Evolutionary conservation across 2,888 invertebrate species (phyloP).

Genomic region (Pycnomerus fuliginosus): DNA sequence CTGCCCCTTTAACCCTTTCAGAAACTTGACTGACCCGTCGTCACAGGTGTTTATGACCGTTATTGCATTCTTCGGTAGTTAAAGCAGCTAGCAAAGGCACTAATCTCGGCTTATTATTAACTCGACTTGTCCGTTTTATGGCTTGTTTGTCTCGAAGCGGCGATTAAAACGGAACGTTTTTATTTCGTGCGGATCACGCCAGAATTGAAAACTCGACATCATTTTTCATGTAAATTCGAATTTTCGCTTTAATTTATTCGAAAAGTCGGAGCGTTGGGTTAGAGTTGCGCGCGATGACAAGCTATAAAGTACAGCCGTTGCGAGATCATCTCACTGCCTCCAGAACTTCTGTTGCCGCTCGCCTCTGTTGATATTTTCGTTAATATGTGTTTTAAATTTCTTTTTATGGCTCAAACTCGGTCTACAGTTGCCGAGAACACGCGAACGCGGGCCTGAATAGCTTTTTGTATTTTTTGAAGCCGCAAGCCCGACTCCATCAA

Average conservation of each 20-base stretch:
- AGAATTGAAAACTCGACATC: slow-evolving; percentile 16
- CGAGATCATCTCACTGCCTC: slow-evolving; percentile 13
- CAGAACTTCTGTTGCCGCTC: slow-evolving; percentile 16
- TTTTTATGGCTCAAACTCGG: no score
- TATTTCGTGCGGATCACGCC: no score
- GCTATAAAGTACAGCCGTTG: slow-evolving; percentile 20
- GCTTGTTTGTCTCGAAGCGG: no score
- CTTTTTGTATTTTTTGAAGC: no score
- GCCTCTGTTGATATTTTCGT: slow-evolving; percentile 18
- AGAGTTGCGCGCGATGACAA: slow-evolving; percentile 15
- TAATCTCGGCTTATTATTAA: no score
- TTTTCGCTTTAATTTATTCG: slow-evolving; percentile 20
- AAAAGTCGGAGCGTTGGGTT: slow-evolving; percentile 17
- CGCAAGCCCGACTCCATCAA: no score
- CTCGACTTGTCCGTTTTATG: no score
- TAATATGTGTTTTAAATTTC: slow-evolving; percentile 18
- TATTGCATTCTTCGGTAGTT: not conserved
- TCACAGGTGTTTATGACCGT: not conserved
- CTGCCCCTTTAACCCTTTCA: slow-evolving; percentile 1
- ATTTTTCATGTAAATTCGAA: slow-evolving; percentile 22
- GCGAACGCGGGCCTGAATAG: no score
- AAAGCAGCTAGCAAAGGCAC: no score
- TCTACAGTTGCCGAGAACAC: no score
- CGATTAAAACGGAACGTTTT: no score
- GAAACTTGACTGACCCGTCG: not conserved